Percentiles rank a stretch among this genome's conserved stretches.
These are phyloP conservation scores for Bombus impatiens DNA, from an alignment of 1,140 invertebrate genomes.

Conservation along the genomic window DNA sequence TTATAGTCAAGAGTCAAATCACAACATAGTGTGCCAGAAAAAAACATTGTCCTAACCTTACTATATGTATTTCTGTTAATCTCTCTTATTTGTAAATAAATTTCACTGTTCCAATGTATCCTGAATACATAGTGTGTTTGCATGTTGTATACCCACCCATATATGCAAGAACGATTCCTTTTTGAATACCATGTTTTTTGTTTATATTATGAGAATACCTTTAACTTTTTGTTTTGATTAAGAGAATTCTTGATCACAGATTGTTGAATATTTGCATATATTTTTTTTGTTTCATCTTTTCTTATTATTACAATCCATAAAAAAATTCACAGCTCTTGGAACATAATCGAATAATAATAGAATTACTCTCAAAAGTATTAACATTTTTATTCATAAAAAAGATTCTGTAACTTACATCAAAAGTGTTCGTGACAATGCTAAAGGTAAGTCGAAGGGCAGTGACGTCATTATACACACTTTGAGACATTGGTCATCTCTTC, in stretches of 20 bases:
- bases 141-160: neutral
- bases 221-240: neutral
- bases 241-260: neutral
- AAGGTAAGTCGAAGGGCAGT: too few relatives aligned
- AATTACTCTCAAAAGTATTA: neutral
- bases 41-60: neutral
- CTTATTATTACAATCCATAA: neutral
- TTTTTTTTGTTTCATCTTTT: neutral
- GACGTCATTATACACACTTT: too few relatives aligned
- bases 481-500: too few relatives aligned
- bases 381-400: neutral
- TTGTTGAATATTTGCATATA: neutral
- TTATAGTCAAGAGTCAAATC: neutral
- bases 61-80: slow-evolving; percentile 37
- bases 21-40: neutral
- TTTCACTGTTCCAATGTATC: slow-evolving; percentile 33
- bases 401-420: too few relatives aligned
- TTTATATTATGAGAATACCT: neutral
- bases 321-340: neutral
- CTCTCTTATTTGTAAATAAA: slow-evolving; percentile 60
- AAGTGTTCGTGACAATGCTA: too few relatives aligned
- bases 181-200: neutral
- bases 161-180: too few relatives aligned
- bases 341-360: neutral
- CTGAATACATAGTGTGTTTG: neutral